Evolutionary conservation across 2,113 vertebrate genomes (phyloP).

Genomic region (Phalacrocorax pelagicus): DNA sequence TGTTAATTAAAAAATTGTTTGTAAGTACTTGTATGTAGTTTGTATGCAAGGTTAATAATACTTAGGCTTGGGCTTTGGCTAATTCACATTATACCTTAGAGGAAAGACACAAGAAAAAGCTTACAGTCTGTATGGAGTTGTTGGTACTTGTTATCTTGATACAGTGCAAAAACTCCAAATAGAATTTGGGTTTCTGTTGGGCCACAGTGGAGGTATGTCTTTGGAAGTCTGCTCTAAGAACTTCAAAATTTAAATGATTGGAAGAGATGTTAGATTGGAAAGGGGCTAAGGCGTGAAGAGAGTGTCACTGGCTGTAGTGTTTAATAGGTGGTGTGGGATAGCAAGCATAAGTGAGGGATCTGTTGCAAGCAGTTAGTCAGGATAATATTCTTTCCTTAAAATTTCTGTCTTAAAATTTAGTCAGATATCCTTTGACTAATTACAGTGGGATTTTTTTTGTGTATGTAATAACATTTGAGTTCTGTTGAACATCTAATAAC

Average conservation of each 20-base stretch:
- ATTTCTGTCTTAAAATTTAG: background rate
- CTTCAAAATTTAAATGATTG: background rate
- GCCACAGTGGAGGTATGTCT: background rate
- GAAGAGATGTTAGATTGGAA: background rate
- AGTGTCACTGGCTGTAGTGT: background rate
- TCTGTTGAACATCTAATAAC: background rate
- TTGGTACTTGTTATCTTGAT: background rate
- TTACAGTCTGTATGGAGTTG: background rate
- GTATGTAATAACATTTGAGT: background rate
- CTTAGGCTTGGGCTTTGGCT: background rate
- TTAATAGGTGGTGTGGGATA: background rate
- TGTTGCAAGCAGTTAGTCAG: background rate
- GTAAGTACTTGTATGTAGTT: background rate
- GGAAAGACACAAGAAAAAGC: background rate
- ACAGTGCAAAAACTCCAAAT: background rate
- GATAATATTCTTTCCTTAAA: background rate
- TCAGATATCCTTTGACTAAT: background rate
- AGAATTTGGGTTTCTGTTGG: background rate
- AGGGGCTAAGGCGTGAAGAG: background rate
- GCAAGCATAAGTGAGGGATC: accelerated
- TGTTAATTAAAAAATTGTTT: background rate
- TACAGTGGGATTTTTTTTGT: background rate
- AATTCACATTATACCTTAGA: background rate
- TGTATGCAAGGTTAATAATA: background rate
- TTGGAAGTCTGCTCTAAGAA: background rate